Percentiles rank a stretch among this genome's conserved stretches.
phyloP scores from a whole-genome alignment of 2,888 invertebrate species.

The Ormyrus rosae region DNA sequence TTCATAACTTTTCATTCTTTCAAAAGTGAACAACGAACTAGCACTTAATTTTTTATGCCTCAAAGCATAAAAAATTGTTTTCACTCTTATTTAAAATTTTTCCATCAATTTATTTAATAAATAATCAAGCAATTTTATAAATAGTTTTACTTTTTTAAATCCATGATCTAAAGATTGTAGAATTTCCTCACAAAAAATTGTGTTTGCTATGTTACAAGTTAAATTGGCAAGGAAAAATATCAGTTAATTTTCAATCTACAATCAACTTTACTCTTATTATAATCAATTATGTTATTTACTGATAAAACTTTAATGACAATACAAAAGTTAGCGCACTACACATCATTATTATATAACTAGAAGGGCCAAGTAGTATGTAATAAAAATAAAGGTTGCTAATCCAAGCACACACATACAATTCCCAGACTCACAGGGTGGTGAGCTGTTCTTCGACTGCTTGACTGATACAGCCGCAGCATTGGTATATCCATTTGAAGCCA shows the following conservation, averaged over 20 bases:
- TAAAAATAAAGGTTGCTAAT: constrained; percentile 69
- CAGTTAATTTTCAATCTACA: constrained; percentile 48
- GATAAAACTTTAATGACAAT: constrained; percentile 46
- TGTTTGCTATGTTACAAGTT: constrained; percentile 37
- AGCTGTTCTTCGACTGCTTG: constrained; percentile 68
- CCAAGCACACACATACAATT: constrained; percentile 75
- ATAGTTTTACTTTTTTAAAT: constrained; percentile 9
- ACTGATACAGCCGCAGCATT: constrained; percentile 62
- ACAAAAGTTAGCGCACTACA: constrained; percentile 50
- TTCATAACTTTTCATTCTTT: too few species aligned
- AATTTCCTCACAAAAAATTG: constrained; percentile 4
- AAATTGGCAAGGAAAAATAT: constrained; percentile 28
- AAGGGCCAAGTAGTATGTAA: constrained; percentile 39
- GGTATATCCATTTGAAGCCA: constrained; percentile 72
- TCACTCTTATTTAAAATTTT: not conserved
- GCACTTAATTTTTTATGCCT: not conserved
- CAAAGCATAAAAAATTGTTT: not conserved
- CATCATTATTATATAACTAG: constrained; percentile 52
- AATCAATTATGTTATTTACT: constrained; percentile 42
- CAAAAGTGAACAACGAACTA: not conserved
- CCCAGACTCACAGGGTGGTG: constrained; percentile 75
- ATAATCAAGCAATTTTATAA: not conserved
- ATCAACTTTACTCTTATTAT: constrained; percentile 42
- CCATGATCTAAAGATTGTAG: not conserved
- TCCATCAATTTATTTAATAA: not conserved